Evolutionary conservation across 1,140 invertebrate species (phyloP).

Genomic region (Rhopalosiphum maidis): DNA sequence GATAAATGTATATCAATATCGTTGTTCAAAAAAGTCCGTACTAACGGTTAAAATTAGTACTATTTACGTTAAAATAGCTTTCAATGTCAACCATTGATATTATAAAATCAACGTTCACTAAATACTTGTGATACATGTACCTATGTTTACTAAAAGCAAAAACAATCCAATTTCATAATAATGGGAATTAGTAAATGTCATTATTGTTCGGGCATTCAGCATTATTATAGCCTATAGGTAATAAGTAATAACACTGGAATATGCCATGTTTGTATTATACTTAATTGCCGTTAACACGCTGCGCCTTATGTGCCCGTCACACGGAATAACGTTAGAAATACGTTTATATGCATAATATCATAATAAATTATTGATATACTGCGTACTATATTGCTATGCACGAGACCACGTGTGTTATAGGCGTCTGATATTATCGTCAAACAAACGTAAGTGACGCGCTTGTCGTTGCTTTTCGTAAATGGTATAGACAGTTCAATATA

Average conservation of each 20-base stretch:
- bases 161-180: neutral
- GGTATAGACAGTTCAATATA: no score
- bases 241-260: neutral
- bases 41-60: neutral
- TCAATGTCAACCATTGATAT: neutral
- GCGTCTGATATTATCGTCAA: no score
- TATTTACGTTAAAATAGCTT: neutral
- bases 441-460: no score
- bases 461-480: no score
- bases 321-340: no score
- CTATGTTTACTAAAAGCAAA: neutral
- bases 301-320: neutral
- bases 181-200: neutral
- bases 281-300: neutral
- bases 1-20: neutral
- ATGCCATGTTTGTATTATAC: no score
- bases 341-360: no score
- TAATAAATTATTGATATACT: no score
- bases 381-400: neutral
- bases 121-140: no score
- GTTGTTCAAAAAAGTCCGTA: neutral
- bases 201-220: neutral
- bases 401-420: neutral
- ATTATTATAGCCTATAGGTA: neutral
- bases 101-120: no score